Conservation (phyloP, 2,888 invertebrate species). For the Calameuta idolon region DNA sequence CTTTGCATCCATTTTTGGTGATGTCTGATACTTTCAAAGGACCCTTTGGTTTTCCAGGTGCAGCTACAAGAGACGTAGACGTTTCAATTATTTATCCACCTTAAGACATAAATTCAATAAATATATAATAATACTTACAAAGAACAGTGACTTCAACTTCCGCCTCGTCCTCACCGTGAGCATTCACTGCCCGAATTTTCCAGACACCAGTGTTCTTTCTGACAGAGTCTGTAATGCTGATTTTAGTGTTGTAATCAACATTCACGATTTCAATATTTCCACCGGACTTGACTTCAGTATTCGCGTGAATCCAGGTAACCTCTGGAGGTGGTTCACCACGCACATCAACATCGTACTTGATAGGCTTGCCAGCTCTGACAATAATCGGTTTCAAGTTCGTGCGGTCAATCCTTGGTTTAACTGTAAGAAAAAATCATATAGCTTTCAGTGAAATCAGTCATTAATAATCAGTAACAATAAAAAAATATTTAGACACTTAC, state of each 20-base stretch:
- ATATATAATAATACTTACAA: slow-evolving; percentile 67
- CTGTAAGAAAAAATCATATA: slow-evolving; percentile 67
- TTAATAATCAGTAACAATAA: slow-evolving; percentile 20
- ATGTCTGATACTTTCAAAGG: slow-evolving; percentile 90
- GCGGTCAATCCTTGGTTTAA: slow-evolving; percentile 97
- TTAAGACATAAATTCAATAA: slow-evolving; percentile 5
- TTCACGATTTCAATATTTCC: slow-evolving; percentile 83
- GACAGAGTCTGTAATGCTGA: slow-evolving; percentile 81
- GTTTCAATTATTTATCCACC: slow-evolving; percentile 11
- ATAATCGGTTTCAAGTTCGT: slow-evolving; percentile 91
- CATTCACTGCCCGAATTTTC: slow-evolving; percentile 89
- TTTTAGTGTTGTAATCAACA: slow-evolving; percentile 90
- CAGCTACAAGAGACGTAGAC: slow-evolving; percentile 66
- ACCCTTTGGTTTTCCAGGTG: slow-evolving; percentile 89
- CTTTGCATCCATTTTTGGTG: slow-evolving; percentile 88
- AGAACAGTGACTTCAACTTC: slow-evolving; percentile 94
- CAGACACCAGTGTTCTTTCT: slow-evolving; percentile 92
- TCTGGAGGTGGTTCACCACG: slow-evolving; percentile 96
- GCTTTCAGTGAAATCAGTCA: slow-evolving; percentile 12
- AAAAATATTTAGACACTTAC: slow-evolving; percentile 72
- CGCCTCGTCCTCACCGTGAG: slow-evolving; percentile 92
- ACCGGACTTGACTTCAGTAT: slow-evolving; percentile 80
- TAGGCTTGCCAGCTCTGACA: slow-evolving; percentile 90
- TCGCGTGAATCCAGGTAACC: slow-evolving; percentile 89
- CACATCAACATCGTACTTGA: slow-evolving; percentile 94